Percentiles rank a stretch among this genome's conserved stretches.
Evolutionary conservation across 2,797 vertebrate genomes (phyloP).

Genomic region (Fistularia commersonii): DNA sequence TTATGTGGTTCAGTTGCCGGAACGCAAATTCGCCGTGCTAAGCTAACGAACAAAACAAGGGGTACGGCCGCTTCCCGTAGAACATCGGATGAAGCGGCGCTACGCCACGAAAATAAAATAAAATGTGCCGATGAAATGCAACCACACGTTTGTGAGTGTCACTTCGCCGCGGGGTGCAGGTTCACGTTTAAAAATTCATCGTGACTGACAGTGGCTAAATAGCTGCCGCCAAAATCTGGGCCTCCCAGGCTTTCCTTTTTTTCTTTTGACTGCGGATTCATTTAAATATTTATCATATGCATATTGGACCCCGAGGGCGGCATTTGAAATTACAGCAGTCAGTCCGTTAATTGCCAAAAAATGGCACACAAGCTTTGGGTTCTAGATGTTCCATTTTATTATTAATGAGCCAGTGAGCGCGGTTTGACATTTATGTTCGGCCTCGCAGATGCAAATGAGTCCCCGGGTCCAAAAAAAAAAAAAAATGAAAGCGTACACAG

Average conservation of each 20-base stretch:
- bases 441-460: slow-evolving; percentile 70
- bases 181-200: slow-evolving; percentile 49
- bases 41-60: too few species aligned
- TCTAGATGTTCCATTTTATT: slow-evolving; percentile 68
- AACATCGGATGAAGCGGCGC: too few species aligned
- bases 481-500: slow-evolving; percentile 27
- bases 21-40: too few species aligned
- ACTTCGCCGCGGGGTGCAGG: slow-evolving; percentile 33
- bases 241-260: slow-evolving; percentile 59
- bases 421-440: slow-evolving; percentile 75
- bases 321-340: slow-evolving; percentile 73
- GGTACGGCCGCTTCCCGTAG: too few species aligned
- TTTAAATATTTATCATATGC: slow-evolving; percentile 79
- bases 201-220: slow-evolving; percentile 56
- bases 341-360: slow-evolving; percentile 73
- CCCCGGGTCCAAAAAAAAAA: slow-evolving; percentile 10
- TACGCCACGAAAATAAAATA: too few species aligned
- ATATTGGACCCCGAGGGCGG: slow-evolving; percentile 71
- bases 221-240: slow-evolving; percentile 52
- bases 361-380: slow-evolving; percentile 67
- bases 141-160: slow-evolving; percentile 23
- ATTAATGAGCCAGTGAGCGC: slow-evolving; percentile 70
- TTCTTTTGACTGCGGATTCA: slow-evolving; percentile 65
- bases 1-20: too few species aligned
- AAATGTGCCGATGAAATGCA: slow-evolving; percentile 13